phyloP scores from a whole-genome alignment of 2,113 vertebrate genomes.

The Chunga burmeisteri region DNA sequence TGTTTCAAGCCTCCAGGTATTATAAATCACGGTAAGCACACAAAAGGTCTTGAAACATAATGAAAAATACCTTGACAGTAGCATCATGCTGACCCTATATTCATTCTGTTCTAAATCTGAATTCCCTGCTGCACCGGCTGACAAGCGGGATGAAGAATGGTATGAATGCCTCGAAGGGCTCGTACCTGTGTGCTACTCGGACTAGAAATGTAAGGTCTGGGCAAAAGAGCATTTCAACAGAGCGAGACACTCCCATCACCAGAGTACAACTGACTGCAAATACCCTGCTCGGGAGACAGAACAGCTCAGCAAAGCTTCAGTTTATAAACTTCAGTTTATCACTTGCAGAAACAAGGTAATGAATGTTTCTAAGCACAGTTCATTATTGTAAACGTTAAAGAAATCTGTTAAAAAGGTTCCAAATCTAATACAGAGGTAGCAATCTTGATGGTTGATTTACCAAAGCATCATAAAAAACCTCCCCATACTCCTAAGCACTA shows the following conservation, averaged over 20 bases:
- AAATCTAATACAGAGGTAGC: neutral
- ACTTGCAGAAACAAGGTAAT: neutral
- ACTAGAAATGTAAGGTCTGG: neutral
- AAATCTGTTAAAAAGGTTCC: neutral
- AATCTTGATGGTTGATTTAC: neutral
- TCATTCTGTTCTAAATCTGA: neutral
- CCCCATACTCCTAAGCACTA: neutral
- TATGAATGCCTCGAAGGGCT: neutral
- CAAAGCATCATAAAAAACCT: neutral
- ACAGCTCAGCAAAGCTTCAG: neutral
- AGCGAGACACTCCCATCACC: fast-evolving
- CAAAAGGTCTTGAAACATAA: neutral
- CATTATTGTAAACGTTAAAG: neutral
- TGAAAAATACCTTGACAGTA: neutral
- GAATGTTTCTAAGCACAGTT: neutral
- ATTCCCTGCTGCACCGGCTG: neutral
- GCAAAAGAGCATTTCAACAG: neutral
- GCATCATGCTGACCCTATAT: neutral
- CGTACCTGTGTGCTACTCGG: neutral
- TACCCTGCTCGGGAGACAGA: neutral
- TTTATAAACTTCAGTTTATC: neutral
- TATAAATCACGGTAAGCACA: neutral
- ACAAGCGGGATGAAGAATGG: neutral
- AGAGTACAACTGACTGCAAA: neutral
- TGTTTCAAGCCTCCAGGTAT: neutral